Evolutionary conservation across 2,888 invertebrate genomes (phyloP).

Genomic region (Mantis religiosa): DNA sequence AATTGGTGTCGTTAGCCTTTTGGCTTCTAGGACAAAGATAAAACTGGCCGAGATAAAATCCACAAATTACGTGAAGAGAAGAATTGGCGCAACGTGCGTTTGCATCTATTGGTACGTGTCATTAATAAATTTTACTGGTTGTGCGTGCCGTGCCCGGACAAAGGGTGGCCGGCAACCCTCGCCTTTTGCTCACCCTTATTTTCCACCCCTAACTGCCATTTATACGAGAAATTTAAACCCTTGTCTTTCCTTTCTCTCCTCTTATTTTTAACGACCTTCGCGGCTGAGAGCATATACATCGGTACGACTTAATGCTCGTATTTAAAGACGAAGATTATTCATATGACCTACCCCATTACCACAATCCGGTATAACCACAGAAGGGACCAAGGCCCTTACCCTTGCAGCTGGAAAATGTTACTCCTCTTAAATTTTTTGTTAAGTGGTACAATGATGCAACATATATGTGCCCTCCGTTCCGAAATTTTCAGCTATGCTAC

Average conservation of each 20-base stretch:
- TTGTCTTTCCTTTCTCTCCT: slow-evolving; percentile 4
- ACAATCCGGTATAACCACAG: not conserved
- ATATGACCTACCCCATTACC: slow-evolving; percentile 18
- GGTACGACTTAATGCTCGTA: slow-evolving; percentile 25
- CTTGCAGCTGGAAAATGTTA: too few relatives aligned
- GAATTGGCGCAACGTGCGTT: not conserved
- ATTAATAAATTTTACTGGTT: not conserved
- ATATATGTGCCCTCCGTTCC: too few relatives aligned
- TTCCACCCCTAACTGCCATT: slow-evolving; percentile 20
- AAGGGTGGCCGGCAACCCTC: not conserved
- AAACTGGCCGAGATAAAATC: too few relatives aligned
- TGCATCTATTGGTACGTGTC: not conserved
- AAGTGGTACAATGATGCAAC: too few relatives aligned
- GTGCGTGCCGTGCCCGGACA: not conserved
- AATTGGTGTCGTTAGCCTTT: not conserved
- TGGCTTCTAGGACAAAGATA: not conserved
- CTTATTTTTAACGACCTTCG: slow-evolving; percentile 20
- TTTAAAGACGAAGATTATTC: slow-evolving; percentile 28
- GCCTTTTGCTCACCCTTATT: not conserved
- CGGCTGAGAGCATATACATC: slow-evolving; percentile 10
- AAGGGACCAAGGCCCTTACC: not conserved
- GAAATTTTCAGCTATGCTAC: too few relatives aligned
- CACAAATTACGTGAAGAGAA: not conserved
- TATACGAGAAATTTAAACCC: slow-evolving; percentile 26
- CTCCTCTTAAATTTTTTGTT: too few relatives aligned